Base-by-base conservation (phyloP, 2,113 vertebrate genomes). In the Oryzias melastigma region DNA sequence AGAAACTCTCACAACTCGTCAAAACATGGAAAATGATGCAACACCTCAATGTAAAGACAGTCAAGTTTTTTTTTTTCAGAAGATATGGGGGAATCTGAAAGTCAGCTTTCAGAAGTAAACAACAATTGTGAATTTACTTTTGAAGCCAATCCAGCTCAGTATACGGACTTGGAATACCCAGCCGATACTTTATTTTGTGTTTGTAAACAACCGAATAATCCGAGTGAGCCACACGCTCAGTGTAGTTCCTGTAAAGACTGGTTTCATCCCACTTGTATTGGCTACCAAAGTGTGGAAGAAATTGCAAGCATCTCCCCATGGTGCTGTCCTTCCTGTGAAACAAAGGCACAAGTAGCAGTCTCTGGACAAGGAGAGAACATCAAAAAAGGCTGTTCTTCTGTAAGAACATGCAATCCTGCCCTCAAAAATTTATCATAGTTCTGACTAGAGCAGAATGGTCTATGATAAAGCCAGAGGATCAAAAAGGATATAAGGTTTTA, bases 121-220 rank as follows among this genome's bases (percentile, higher is more conserved):
- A 22, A 22, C 22, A 22, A 22, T 22, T 22, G 22, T 22, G 22
- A 22, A 22, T 22, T 22, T 22, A 22, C 22, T 22, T 22, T 7
- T 52, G 50, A 52, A 17, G 29, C 3, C 15, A 10, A 17, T 52
- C 17, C 50, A 52, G 15, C 7, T 42, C 41, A 52, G 29, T 14
- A 27, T 27, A 27, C 27, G 16, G 6, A 16, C 25, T 17, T 22
- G 17, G 29, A 52, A 25, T 52, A 22, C 50, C 25, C 15, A 52
- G 50, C 29, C 5, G 7, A 52, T 17, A 52, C 25, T 29, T 17
- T 52, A 16, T 52, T 52, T 27, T 52, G 50, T 27, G 25, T 52
- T 29, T 52, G 50, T 17, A 27, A 52, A 52, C 50, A 52, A 16
- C 50, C 50, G 18, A 52, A 50, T 14, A 50, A 52, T 7, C 50